Percentiles rank a stretch among this genome's conserved stretches.
Conservation (phyloP, 1,140 invertebrate genomes). For the Leguminivora glycinivorella region DNA sequence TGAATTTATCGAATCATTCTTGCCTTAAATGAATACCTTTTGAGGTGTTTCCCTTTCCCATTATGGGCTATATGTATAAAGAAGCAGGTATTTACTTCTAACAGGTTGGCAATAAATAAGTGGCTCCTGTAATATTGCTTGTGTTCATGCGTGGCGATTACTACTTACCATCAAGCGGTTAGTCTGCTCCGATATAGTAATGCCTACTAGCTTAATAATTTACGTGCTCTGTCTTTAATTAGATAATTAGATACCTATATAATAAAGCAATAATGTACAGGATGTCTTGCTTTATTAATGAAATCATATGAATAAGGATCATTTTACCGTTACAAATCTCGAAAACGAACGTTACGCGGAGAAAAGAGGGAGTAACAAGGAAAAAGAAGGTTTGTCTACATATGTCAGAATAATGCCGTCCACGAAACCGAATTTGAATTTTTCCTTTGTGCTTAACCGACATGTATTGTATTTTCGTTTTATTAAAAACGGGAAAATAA, state of each 20-base stretch:
- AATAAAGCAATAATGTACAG: background rate
- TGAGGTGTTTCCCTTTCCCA: too few relatives aligned
- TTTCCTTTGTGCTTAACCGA: constrained; percentile 55
- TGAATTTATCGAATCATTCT: too few relatives aligned
- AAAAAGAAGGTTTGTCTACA: constrained; percentile 45
- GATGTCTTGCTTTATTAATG: constrained; percentile 26
- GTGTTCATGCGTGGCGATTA: too few relatives aligned
- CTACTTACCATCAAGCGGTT: too few relatives aligned
- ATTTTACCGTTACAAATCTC: constrained; percentile 40
- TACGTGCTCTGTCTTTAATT: background rate
- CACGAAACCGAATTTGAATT: constrained; percentile 58
- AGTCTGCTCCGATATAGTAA: too few relatives aligned
- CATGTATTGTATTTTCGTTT: constrained; percentile 64
- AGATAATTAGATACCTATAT: too few relatives aligned
- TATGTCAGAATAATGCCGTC: constrained; percentile 56
- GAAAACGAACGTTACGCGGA: constrained; percentile 46
- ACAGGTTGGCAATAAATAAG: too few relatives aligned
- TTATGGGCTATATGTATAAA: too few relatives aligned
- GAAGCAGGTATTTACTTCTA: too few relatives aligned
- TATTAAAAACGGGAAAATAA: constrained; percentile 66
- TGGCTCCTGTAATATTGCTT: too few relatives aligned
- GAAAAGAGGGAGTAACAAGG: constrained; percentile 41
- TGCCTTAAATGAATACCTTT: too few relatives aligned
- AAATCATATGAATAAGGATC: constrained; percentile 41
- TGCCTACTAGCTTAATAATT: too few relatives aligned